Base-by-base conservation (phyloP, 2,888 invertebrate genomes). In the Eudasyphora cyanicolor region DNA sequence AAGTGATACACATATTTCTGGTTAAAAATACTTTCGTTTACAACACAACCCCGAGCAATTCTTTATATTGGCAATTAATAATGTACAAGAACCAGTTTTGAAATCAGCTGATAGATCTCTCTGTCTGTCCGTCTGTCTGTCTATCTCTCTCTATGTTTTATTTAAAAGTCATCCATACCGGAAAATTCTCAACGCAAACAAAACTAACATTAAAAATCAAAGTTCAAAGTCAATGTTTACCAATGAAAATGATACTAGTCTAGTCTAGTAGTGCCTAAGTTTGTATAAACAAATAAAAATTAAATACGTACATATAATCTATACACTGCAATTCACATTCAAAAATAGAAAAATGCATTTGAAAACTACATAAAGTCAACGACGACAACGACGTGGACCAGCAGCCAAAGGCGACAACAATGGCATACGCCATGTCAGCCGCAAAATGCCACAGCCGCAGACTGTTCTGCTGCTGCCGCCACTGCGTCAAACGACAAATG, bases 201-300 rank as follows among this genome's bases (percentile, higher is more conserved):
- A 73, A 54, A 10, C 69, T 81, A 51, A 32, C 78, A 79, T 79
- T 57, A 79, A 84, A 84, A 84, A 81, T 84, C 84, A 84, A 84
- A 84, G 81, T 84, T 84, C 84, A 84, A 84, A 84, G 84, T 84
- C 84, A 84, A 84, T 81, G 81, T 49, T 81, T 84, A 78, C 64
- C 3, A 42, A 67, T 42, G 67, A 42, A 67, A 67, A 67, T 54
- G 24, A 49, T 75, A 49, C 24, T n/a, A 10, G 73, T 51, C n/a
- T 78, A 60, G 24, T 35, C 17, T 32, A 71, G 35, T n/a, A n/a
- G n/a, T n/a, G n/a, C n/a, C n/a, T n/a, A n/a, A n/a, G n/a, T n/a
- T n/a, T n/a, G n/a, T n/a, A n/a, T n/a, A n/a, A n/a, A n/a, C 21
- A 71, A 71, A 21, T 5, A 8, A 6, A 21, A n/a, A n/a, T n/a